phyloP scores from a whole-genome alignment of 1,140 invertebrate genomes.

The Anastatus disparis region DNA sequence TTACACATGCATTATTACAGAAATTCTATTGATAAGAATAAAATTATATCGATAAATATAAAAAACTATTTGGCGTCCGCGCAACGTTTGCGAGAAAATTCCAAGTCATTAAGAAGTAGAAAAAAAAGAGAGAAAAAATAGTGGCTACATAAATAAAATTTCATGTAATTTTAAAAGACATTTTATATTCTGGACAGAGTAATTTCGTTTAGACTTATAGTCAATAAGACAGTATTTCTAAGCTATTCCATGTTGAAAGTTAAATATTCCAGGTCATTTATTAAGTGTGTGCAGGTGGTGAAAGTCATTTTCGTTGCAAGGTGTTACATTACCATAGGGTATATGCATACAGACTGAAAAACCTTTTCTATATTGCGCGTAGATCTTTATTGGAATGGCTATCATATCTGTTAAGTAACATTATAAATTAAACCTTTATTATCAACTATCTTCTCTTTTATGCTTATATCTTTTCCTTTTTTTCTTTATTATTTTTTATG shows the following conservation, averaged over 20 bases:
- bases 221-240: constrained; percentile 24
- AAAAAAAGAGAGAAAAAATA: too few relatives aligned
- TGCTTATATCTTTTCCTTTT: too few relatives aligned
- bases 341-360: too few relatives aligned
- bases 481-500: too few relatives aligned
- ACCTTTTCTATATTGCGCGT: background rate
- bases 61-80: too few relatives aligned
- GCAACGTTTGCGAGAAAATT: too few relatives aligned
- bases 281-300: constrained; percentile 35
- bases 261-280: constrained; percentile 31
- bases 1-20: too few relatives aligned
- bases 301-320: constrained; percentile 33
- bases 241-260: constrained; percentile 16
- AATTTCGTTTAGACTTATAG: background rate
- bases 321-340: too few relatives aligned
- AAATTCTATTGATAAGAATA: too few relatives aligned
- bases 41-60: too few relatives aligned
- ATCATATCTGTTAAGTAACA: constrained; percentile 22
- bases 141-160: too few relatives aligned
- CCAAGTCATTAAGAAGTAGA: too few relatives aligned
- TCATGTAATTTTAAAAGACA: constrained; percentile 8
- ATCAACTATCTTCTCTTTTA: background rate
- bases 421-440: constrained; percentile 29
- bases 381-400: constrained; percentile 26
- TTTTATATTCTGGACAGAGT: background rate